Percentiles rank a stretch among this genome's conserved stretches.
Conservation (phyloP, 2,888 invertebrate genomes). For the Cephonodes hylas region DNA sequence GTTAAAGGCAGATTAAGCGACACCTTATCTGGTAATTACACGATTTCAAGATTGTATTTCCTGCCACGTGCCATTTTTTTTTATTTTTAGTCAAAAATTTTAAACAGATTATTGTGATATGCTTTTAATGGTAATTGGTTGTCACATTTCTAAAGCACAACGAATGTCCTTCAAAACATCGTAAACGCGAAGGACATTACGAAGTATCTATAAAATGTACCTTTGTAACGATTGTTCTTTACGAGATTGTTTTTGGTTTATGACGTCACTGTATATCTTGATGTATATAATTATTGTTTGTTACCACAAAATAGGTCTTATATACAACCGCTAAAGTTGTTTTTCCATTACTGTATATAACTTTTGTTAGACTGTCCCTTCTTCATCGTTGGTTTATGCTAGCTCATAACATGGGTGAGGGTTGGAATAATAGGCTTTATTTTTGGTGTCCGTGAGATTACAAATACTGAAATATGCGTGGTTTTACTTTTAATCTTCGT, state of each 20-base stretch:
- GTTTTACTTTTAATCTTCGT: not conserved
- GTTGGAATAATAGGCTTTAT: not conserved
- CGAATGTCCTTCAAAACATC: slow-evolving; percentile 8
- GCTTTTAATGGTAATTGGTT: not conserved
- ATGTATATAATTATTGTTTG: slow-evolving; percentile 22
- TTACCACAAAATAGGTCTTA: slow-evolving; percentile 20
- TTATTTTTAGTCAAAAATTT: too few relatives aligned
- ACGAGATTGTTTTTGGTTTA: slow-evolving; percentile 47
- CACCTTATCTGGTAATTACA: too few relatives aligned
- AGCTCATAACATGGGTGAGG: slow-evolving; percentile 40
- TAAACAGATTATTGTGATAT: too few relatives aligned
- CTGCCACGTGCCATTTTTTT: too few relatives aligned
- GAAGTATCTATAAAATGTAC: slow-evolving; percentile 29
- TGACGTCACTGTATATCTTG: slow-evolving; percentile 29
- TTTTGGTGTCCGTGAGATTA: not conserved
- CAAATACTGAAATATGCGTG: not conserved
- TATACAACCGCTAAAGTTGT: slow-evolving; percentile 26
- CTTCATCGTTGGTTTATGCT: slow-evolving; percentile 48
- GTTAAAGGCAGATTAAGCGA: too few relatives aligned
- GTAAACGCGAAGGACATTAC: slow-evolving; percentile 13
- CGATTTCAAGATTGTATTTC: too few relatives aligned
- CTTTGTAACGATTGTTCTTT: slow-evolving; percentile 33
- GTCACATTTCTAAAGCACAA: too few relatives aligned
- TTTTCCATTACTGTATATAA: slow-evolving; percentile 33
- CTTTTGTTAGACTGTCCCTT: slow-evolving; percentile 28